phyloP scores from a whole-genome alignment of 2,888 invertebrate species.

The Tanytarsus gracilentus region DNA sequence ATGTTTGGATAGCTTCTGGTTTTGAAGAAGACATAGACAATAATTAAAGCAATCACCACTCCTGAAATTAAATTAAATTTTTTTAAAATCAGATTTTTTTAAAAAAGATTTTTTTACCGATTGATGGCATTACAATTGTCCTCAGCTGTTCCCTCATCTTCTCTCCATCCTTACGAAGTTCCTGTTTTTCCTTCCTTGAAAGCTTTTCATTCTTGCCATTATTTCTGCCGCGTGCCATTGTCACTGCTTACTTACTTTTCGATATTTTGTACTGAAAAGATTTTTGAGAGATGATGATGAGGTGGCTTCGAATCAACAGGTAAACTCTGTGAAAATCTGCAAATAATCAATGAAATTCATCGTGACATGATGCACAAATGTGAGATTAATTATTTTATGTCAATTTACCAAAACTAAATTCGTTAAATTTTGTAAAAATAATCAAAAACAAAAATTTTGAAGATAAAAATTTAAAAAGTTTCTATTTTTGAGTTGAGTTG shows the following conservation, averaged over 20 bases:
- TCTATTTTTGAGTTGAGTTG: no score
- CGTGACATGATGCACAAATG: background rate
- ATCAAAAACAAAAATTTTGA: no score
- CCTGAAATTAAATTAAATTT: no score
- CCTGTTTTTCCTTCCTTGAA: conserved; percentile 15
- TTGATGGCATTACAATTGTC: conserved; percentile 8
- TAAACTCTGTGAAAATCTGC: background rate
- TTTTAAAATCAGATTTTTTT: no score
- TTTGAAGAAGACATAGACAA: no score
- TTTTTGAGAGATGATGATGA: background rate
- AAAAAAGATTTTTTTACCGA: no score
- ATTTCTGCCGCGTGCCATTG: conserved; percentile 8
- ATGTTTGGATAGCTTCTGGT: no score
- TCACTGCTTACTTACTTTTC: background rate
- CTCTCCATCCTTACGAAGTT: conserved; percentile 5
- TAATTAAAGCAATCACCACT: no score
- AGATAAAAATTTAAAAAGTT: no score
- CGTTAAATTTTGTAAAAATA: no score
- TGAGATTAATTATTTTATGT: background rate
- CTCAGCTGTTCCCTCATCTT: conserved; percentile 13
- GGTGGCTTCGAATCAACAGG: conserved; percentile 23
- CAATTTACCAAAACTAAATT: background rate
- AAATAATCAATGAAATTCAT: background rate
- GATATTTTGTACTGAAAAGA: background rate
- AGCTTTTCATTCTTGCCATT: conserved; percentile 6